A percentile compares a stretch with the other conserved stretches of the same genome.
phyloP scores from a whole-genome alignment of 1,140 invertebrate species.

The Hyles vespertilio region DNA sequence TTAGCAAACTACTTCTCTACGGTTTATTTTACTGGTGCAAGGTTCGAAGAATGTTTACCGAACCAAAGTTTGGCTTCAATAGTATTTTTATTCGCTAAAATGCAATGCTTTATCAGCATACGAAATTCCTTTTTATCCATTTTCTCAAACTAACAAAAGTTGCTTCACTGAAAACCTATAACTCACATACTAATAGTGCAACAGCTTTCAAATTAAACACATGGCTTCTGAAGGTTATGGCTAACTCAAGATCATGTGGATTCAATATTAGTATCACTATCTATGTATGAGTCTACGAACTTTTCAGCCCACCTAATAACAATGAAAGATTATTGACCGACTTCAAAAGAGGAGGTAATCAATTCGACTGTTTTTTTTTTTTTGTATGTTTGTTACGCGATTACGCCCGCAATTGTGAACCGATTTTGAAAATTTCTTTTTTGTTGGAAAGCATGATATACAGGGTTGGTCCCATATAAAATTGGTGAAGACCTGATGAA shows the following conservation, averaged over 20 bases:
- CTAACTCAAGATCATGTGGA: constrained; percentile 16
- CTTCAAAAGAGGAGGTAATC: too few species aligned
- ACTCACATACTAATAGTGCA: constrained; percentile 3
- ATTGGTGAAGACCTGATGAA: too few species aligned
- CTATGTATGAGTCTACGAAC: constrained; percentile 14
- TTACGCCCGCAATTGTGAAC: too few species aligned
- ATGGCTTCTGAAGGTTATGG: constrained; percentile 14
- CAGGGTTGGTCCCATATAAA: too few species aligned
- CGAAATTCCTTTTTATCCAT: too few species aligned
- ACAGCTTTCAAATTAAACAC: constrained; percentile 17
- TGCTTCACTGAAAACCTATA: constrained; percentile 15
- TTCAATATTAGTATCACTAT: constrained; percentile 12
- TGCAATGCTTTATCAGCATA: not conserved
- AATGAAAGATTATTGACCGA: too few species aligned
- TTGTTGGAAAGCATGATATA: too few species aligned
- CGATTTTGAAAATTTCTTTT: too few species aligned
- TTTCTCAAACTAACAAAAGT: constrained; percentile 4
- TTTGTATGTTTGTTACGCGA: too few species aligned
- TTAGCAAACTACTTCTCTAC: constrained; percentile 29
- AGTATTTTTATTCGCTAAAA: constrained; percentile 3
- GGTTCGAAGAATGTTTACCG: not conserved
- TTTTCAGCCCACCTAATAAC: constrained; percentile 7
- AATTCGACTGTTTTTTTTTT: too few species aligned
- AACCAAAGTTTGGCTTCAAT: constrained; percentile 2
- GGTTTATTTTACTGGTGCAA: not conserved